Evolutionary conservation across 1,140 invertebrate genomes (phyloP).

Genomic region (Metaphire vulgaris): DNA sequence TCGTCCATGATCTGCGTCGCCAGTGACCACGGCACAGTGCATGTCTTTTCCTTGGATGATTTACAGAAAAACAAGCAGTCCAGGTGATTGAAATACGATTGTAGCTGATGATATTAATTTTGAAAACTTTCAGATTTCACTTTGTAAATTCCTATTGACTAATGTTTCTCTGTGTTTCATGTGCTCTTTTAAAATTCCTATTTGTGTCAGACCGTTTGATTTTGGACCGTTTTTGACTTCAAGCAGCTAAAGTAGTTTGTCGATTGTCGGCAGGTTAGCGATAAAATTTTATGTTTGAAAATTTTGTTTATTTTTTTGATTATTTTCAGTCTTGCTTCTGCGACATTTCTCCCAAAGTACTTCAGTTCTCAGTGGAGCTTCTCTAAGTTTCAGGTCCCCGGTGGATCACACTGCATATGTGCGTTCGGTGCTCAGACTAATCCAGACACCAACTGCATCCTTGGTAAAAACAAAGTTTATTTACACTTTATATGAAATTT

Average conservation of each 20-base stretch:
- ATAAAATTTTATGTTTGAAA: conserved; percentile 6
- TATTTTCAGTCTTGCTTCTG: conserved; percentile 69
- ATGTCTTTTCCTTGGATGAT: conserved; percentile 91
- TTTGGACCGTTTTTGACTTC: too few relatives aligned
- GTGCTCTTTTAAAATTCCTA: too few relatives aligned
- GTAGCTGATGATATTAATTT: too few relatives aligned
- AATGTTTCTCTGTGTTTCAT: too few relatives aligned
- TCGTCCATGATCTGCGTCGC: conserved; percentile 91
- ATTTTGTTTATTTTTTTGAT: conserved; percentile 29
- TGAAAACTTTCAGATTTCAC: too few relatives aligned
- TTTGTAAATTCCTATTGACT: too few relatives aligned
- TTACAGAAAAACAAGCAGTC: conserved; percentile 84
- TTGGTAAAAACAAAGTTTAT: conserved; percentile 79
- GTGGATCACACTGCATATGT: conserved; percentile 86
- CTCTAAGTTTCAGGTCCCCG: conserved; percentile 92
- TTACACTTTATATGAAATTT: conserved; percentile 31
- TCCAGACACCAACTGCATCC: conserved; percentile 79
- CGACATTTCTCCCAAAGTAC: conserved; percentile 90
- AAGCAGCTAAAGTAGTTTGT: too few relatives aligned
- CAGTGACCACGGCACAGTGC: conserved; percentile 93
- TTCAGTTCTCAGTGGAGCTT: conserved; percentile 98
- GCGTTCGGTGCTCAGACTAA: conserved; percentile 69
- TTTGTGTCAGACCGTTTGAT: too few relatives aligned
- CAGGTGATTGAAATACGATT: conserved; percentile 50
- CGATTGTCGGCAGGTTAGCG: too few relatives aligned